These are phyloP conservation scores for Dromas ardeola DNA, from an alignment of 2,113 vertebrate species.

Conservation along the genomic window DNA sequence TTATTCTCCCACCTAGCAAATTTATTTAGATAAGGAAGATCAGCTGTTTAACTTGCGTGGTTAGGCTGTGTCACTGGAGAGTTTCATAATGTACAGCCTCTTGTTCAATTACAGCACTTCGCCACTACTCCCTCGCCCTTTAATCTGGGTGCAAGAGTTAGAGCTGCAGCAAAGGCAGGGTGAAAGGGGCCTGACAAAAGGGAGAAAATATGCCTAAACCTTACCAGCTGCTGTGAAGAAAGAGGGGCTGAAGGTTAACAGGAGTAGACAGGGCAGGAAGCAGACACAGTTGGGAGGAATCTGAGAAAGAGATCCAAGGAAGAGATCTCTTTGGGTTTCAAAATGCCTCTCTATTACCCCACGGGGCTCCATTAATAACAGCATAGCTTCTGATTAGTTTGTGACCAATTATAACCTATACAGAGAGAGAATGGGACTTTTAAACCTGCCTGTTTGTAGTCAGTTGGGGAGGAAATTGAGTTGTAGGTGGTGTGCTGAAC, in stretches of 20 bases:
- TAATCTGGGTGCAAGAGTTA: background rate
- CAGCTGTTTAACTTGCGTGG: background rate
- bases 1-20: background rate
- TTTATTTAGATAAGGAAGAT: conserved; percentile 15
- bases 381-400: background rate
- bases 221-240: conserved; percentile 9
- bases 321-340: background rate
- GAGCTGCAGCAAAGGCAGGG: background rate
- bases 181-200: conserved; percentile 26
- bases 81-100: background rate
- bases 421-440: background rate
- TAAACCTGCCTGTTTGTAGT: background rate
- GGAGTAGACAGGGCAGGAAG: conserved; percentile 39
- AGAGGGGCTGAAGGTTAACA: conserved; percentile 6
- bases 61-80: background rate
- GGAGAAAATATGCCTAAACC: conserved; percentile 25
- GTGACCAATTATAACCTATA: background rate
- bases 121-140: background rate
- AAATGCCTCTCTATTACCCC: background rate
- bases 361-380: background rate
- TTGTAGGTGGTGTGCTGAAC: background rate
- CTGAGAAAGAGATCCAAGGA: background rate
- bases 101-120: background rate
- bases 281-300: conserved; percentile 12
- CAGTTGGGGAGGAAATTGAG: background rate